These are phyloP conservation scores for Cacatua alba DNA, from an alignment of 2,113 vertebrate species.

Conservation along the genomic window DNA sequence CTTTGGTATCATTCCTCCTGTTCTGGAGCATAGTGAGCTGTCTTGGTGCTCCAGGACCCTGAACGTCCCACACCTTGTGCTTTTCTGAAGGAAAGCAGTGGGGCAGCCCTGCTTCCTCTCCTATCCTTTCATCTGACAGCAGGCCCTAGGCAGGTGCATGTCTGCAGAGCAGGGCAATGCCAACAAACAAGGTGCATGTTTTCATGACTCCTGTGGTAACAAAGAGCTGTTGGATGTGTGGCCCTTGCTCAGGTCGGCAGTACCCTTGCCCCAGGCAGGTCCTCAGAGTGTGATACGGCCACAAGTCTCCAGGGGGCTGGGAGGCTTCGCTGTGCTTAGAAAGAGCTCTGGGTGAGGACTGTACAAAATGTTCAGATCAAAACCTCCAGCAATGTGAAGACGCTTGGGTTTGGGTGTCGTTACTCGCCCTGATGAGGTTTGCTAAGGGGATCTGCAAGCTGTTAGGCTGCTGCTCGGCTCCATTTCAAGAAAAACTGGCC, in stretches of 20 bases:
- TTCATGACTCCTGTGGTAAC: accelerated
- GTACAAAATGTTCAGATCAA: slow-evolving; percentile 4
- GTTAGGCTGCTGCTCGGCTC: background rate
- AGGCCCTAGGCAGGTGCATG: accelerated
- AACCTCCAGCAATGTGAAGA: background rate
- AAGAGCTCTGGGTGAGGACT: background rate
- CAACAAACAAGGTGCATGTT: background rate
- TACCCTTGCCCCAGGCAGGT: accelerated
- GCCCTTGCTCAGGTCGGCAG: accelerated
- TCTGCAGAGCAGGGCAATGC: background rate
- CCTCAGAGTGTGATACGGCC: accelerated
- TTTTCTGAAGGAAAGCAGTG: background rate
- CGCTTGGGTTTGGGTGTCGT: background rate
- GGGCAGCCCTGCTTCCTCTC: background rate
- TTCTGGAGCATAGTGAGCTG: background rate
- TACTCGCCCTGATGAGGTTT: background rate
- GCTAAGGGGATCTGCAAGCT: background rate
- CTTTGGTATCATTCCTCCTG: background rate
- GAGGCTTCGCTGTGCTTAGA: background rate
- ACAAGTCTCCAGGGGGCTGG: background rate
- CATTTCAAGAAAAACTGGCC: slow-evolving; percentile 1
- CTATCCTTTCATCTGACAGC: background rate
- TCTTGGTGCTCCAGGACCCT: background rate
- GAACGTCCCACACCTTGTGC: background rate
- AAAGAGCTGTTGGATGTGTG: background rate